Evolutionary conservation across 2,113 vertebrate genomes (phyloP).

Genomic region (Rhinoptilus africanus): DNA sequence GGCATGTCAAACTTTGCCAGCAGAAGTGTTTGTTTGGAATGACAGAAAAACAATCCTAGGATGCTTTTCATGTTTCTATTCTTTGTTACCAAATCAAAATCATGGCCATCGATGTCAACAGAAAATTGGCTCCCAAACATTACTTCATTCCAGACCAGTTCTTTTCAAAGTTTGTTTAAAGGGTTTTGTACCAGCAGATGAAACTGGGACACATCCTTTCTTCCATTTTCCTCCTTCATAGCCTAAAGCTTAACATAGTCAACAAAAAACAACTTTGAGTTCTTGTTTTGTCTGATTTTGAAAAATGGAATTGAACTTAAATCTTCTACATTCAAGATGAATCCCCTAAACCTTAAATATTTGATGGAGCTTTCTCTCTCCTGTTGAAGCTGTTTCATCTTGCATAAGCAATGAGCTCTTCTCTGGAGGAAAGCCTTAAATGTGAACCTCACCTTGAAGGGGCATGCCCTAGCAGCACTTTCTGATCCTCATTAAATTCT

Average conservation of each 20-base stretch:
- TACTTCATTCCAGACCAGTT: not conserved
- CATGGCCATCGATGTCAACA: conserved; percentile 1
- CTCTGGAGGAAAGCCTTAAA: not conserved
- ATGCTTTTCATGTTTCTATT: not conserved
- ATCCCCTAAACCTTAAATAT: not conserved
- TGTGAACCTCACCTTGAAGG: not conserved
- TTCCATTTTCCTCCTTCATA: not conserved
- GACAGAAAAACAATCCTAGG: not conserved
- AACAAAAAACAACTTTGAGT: not conserved
- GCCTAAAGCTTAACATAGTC: not conserved
- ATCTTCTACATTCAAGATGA: not conserved
- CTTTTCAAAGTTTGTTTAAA: not conserved
- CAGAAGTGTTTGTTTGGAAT: not conserved
- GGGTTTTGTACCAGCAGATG: not conserved
- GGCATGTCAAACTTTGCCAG: not conserved
- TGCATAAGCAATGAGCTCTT: not conserved
- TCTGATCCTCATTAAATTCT: not conserved
- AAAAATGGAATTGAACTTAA: not conserved
- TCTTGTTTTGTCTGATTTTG: not conserved
- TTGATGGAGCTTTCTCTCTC: not conserved
- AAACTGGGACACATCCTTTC: not conserved
- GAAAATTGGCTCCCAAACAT: not conserved
- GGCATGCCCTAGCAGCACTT: not conserved
- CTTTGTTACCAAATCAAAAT: conserved; percentile 11
- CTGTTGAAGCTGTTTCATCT: not conserved